Base-by-base conservation (phyloP, 2,113 vertebrate species). In the Esox niger region DNA sequence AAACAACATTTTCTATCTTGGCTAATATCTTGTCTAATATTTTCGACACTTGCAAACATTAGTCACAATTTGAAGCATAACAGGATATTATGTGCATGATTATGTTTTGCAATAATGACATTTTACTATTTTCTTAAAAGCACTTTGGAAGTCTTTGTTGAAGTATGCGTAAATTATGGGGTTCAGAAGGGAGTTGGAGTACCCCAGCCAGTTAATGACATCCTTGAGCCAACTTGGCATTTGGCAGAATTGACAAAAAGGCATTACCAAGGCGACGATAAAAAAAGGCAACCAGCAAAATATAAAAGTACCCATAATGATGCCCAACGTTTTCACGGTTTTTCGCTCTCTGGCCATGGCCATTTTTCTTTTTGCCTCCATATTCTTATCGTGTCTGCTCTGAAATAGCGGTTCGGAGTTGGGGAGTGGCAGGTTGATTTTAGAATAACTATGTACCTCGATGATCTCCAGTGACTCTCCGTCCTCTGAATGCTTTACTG, bases 81-180 rank as follows among this genome's bases (percentile, higher is more conserved):
- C 33, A 46, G 29, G 29, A 59, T n/a, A n/a, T 59, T 26, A 61
- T 35, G 20, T 10, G 29, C 29, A 33, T 7, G 15, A 43, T 88
- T 88, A 96, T 43, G 88, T 90, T 82, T 89, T 90, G 84, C 96
- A 97, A 79, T 94, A 98, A 80, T 95, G 95, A 91, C 97, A 98
- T 89, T 93, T 96, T 71, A 98, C 75, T 60, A 98, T 98, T 88
- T 98, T 98, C 88, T 97, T 95, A 83, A 98, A 98, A 7, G 96
- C 96, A 83, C 92, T 96, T 91, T 98, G 95, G 69, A 98, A 98
- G 89, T 98, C 97, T 80, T 98, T 98, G 91, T 98, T 98, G 86
- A 98, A 98, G 82, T 98, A 99, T 9, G 97, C 97, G 73, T 99
- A 99, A 64, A 99, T 99, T 85, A 99, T 93, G n/a, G 97, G 97